Evolutionary conservation across 2,888 invertebrate genomes (phyloP).

Genomic region (Agrotis ipsilon): DNA sequence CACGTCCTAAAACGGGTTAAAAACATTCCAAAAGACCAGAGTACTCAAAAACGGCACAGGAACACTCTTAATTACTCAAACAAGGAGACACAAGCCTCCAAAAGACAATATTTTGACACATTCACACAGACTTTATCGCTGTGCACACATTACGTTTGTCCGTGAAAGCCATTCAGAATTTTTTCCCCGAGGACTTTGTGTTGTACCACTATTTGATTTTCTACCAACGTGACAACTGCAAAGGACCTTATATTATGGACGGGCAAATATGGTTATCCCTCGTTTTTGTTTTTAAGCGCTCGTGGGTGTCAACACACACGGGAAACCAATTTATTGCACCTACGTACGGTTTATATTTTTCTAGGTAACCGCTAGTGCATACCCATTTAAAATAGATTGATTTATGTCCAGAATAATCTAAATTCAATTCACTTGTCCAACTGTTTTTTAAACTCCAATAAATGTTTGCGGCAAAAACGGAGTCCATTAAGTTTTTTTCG

Average conservation of each 20-base stretch:
- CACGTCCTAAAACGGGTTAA: slow-evolving; percentile 1
- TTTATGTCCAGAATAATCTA: slow-evolving; percentile 52
- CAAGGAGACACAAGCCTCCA: slow-evolving; percentile 76
- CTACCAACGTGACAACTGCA: slow-evolving; percentile 89
- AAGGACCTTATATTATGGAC: slow-evolving; percentile 85
- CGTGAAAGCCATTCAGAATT: slow-evolving; percentile 88
- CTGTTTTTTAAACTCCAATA: slow-evolving; percentile 39
- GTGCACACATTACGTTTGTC: slow-evolving; percentile 87
- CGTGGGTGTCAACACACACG: slow-evolving; percentile 76
- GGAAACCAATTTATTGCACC: slow-evolving; percentile 73
- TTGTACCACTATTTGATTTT: slow-evolving; percentile 84
- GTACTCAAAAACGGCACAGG: slow-evolving; percentile 52
- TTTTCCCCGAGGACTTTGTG: slow-evolving; percentile 82
- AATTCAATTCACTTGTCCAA: slow-evolving; percentile 41
- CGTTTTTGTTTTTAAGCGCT: slow-evolving; percentile 79
- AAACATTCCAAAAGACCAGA: slow-evolving; percentile 8
- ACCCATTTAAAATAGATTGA: slow-evolving; percentile 61
- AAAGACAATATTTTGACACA: slow-evolving; percentile 91
- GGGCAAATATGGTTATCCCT: slow-evolving; percentile 84
- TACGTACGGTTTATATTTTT: slow-evolving; percentile 72
- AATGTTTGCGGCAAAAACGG: slow-evolving; percentile 37
- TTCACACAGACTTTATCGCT: slow-evolving; percentile 90
- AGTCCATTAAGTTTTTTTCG: slow-evolving; percentile 51
- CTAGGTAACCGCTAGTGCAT: slow-evolving; percentile 61
- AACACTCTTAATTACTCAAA: slow-evolving; percentile 80